A percentile compares a stretch with the other conserved stretches of the same genome.
Evolutionary conservation across 1,140 invertebrate species (phyloP).

Genomic region (Popillia japonica): DNA sequence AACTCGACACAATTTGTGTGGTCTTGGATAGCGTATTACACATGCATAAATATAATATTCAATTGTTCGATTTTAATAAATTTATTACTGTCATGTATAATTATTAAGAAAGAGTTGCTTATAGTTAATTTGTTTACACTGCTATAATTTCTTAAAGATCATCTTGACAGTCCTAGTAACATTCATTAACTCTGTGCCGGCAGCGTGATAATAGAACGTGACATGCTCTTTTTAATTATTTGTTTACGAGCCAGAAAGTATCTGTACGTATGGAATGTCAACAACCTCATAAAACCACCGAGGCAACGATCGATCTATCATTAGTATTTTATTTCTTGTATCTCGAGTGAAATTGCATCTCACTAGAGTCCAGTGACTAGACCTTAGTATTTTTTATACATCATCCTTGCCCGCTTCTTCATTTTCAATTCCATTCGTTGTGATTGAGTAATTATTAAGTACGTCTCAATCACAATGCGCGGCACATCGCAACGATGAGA

Average conservation of each 20-base stretch:
- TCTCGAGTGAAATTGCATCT: background rate
- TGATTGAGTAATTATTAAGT: constrained; percentile 49
- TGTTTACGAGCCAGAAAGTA: background rate
- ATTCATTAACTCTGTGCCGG: constrained; percentile 7
- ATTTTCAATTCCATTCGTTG: constrained; percentile 32
- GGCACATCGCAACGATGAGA: background rate
- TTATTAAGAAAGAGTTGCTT: background rate
- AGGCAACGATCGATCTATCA: constrained; percentile 3
- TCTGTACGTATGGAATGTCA: constrained; percentile 10
- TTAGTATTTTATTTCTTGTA: constrained; percentile 2
- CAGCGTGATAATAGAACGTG: background rate
- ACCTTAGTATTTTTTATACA: background rate
- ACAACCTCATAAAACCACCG: constrained; percentile 26
- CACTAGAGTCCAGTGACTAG: background rate
- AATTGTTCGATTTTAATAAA: constrained; percentile 11
- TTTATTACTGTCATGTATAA: constrained; percentile 8
- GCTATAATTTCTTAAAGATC: constrained; percentile 15
- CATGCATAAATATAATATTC: background rate
- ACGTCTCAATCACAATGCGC: constrained; percentile 46
- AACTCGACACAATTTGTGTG: background rate
- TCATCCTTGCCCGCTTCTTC: background rate
- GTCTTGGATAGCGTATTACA: background rate
- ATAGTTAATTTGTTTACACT: constrained; percentile 26
- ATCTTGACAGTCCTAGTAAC: background rate
- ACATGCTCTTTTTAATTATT: constrained; percentile 29